Base-by-base conservation (phyloP, 2,113 vertebrate species). In the Thalassarche chlororhynchos region DNA sequence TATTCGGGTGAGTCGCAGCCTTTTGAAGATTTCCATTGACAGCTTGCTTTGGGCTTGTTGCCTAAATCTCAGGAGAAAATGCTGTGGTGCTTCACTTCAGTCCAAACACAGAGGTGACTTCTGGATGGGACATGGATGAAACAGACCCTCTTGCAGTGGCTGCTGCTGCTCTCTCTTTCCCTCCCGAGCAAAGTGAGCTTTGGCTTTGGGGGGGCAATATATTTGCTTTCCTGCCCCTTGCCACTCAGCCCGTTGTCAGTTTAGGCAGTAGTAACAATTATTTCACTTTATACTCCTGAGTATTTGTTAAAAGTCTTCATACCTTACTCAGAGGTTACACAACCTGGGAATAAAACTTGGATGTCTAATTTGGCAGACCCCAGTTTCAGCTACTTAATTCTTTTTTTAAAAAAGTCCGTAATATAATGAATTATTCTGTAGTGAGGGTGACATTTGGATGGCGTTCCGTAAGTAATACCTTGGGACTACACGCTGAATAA, bases 361-460 rank as follows among this genome's bases (percentile, higher is more conserved):
- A 65, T 89, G 54, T 66, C 78, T 94, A 62, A 62, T 88, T 84
- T 93, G 71, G 64, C 83, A 92, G 60, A 62, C 8, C 5, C 26
- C 21, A n/a, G 55, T 66, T 93, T 89, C 60, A 76, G 38, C 51
- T 47, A 32, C 44, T 57, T 88, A 44, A 58, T 86, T 78, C 2
- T 70, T 42, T 55, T 55, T 47, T 64, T 11, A 34, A 38, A 62
- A 16, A 68, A 81, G 72, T 69, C 86, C 80, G 26, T 89, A n/a
- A 69, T 64, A 61, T 26, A 95, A 78, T 89, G 57, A 89, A 76
- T 92, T 95, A 79, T 61, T 96, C 77, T 91, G 25, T 69, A 72
- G 19, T 8, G 68, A 92, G 61, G 44, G 17, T 92, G 81, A 93
- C 69, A 82, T 97, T 95, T 94, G 86, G 57, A 85, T 90, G 61